Percentiles rank a stretch among this genome's conserved stretches.
Conservation (phyloP, 2,797 vertebrate genomes). For the Emydoidea blandingii region DNA sequence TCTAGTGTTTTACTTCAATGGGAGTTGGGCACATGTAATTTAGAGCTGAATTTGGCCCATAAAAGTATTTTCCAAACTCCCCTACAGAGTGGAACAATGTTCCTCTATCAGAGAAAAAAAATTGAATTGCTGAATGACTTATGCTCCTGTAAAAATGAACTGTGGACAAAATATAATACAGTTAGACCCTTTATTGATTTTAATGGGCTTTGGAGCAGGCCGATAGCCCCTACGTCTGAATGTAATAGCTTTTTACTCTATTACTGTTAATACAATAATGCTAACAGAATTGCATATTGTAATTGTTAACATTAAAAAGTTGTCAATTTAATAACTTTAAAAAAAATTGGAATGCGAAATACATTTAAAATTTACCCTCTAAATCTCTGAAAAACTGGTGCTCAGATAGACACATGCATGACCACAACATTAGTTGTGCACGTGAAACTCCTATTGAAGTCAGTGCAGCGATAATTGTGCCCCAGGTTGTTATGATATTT, state of each 20-base stretch:
- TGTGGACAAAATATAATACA: background rate
- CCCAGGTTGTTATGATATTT: background rate
- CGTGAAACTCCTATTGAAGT: background rate
- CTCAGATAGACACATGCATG: background rate
- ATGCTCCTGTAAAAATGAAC: background rate
- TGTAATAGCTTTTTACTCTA: background rate
- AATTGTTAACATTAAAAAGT: background rate
- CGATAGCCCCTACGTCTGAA: background rate
- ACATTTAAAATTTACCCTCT: slow-evolving; percentile 10
- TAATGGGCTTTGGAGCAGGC: background rate
- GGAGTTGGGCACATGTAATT: background rate
- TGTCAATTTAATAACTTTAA: background rate
- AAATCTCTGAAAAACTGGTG: background rate
- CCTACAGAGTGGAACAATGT: background rate
- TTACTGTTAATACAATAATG: background rate
- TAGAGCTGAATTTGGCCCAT: background rate
- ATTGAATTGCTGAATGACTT: background rate
- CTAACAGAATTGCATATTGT: background rate
- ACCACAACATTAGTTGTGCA: background rate
- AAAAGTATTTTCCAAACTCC: slow-evolving; percentile 13
- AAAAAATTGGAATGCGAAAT: background rate
- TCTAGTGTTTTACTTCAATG: background rate
- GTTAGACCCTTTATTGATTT: background rate
- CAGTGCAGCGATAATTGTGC: background rate
- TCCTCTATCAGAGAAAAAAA: background rate